These are phyloP conservation scores for Phalanger gymnotis DNA, from an alignment of 2,797 vertebrate genomes.

Conservation along the genomic window DNA sequence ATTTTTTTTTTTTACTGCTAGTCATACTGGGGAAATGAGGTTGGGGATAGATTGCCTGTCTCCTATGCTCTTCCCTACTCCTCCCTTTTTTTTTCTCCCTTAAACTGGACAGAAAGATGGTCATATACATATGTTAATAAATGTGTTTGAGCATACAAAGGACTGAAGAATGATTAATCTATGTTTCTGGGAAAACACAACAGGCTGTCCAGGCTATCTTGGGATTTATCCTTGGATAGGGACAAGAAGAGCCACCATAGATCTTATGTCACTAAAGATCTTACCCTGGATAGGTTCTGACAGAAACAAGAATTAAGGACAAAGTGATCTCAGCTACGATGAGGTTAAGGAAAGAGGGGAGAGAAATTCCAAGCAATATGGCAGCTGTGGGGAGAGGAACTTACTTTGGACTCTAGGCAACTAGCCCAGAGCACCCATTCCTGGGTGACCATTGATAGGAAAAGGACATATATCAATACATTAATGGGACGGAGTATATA, in stretches of 20 bases:
- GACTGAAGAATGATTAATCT: background rate
- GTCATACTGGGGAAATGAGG: background rate
- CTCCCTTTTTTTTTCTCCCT: background rate
- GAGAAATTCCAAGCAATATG: background rate
- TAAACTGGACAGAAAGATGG: background rate
- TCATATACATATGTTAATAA: background rate
- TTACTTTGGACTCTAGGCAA: background rate
- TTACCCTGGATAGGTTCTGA: background rate
- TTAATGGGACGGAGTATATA: background rate
- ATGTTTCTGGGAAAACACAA: background rate
- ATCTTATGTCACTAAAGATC: background rate
- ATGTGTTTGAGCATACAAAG: background rate
- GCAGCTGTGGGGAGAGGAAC: background rate
- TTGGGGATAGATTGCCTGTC: background rate
- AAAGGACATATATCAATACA: background rate
- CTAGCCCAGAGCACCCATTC: background rate
- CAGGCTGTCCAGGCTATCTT: background rate
- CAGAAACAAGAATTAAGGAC: background rate
- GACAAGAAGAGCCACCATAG: background rate
- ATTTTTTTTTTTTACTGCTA: background rate
- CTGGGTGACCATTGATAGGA: background rate
- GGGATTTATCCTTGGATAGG: background rate
- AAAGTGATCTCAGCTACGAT: background rate
- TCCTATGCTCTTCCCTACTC: background rate
- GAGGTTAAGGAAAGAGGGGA: background rate